Base-by-base conservation (phyloP, 1,140 invertebrate species). In the Meloidogyne exigua region DNA sequence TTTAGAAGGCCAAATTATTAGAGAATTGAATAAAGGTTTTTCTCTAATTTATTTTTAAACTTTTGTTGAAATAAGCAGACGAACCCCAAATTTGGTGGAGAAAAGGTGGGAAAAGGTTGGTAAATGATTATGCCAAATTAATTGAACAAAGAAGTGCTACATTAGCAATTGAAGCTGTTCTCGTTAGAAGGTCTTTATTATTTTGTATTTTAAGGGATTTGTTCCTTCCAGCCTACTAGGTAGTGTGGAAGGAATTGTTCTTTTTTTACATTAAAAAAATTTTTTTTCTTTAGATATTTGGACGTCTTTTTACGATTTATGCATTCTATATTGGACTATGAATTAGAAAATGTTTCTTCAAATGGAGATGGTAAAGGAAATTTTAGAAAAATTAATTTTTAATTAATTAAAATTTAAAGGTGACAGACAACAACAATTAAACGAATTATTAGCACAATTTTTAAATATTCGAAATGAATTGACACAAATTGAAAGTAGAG, bases 401-500 rank as follows among this genome's bases (percentile, higher is more conserved):
- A 44, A n/a, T 5, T 15, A 15, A 18, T 44, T 18, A 25, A 28
- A 25, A 26, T 39, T 7, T n/a, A 26, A 15, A 42, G 23, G 32
- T 57, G 28, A 71, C 18, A 28, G 49, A 18, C 68, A 32, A 11
- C 71, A 65, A 62, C 71, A 65, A 65, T 73, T 73, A 28, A 26
- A 36, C 15, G 71, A 62, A 25, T 65, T 73, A 23, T 62, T 73
- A 25, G 71, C 71, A 12, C 71, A 73, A 26, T 9, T 73, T 62
- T 65, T 73, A 36, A 44, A 73, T 28, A 63, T 73, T 62, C 71
- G 71, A 26, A 73, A 73, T 73, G 71, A 73, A 28, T 65, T 73
- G 39, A 73, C 71, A 10, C 57, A 73, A 13, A n/a, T 73, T 49
- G 71, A 73, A 65, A 42, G n/a, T 13, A 21, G 23, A 13, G 71